Evolutionary conservation across 2,888 invertebrate species (phyloP).

Genomic region (Eupithecia pulchellata): DNA sequence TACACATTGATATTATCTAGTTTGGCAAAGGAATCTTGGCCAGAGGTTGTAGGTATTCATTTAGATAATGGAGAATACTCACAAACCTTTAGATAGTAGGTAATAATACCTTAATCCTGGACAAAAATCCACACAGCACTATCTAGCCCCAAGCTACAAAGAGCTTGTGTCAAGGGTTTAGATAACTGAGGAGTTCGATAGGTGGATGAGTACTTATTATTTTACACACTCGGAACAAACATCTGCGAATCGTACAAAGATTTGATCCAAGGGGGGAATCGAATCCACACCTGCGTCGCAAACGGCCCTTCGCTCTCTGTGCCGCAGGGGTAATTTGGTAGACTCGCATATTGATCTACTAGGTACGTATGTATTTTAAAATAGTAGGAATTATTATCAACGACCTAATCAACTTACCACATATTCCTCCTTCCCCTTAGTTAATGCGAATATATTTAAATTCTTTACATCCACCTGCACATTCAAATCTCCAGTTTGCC

Average conservation of each 20-base stretch:
- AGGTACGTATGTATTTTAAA: constrained; percentile 10
- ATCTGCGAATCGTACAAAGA: neutral
- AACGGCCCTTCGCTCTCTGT: neutral
- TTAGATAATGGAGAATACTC: too few relatives aligned
- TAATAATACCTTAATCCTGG: too few relatives aligned
- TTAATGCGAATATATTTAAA: constrained; percentile 89
- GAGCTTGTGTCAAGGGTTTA: neutral
- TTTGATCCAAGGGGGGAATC: too few relatives aligned
- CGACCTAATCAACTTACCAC: constrained; percentile 71
- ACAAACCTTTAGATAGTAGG: too few relatives aligned
- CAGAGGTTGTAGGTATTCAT: too few relatives aligned
- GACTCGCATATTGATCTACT: neutral
- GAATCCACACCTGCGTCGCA: too few relatives aligned
- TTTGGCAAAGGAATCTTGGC: too few relatives aligned
- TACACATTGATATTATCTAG: too few relatives aligned
- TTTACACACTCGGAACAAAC: neutral
- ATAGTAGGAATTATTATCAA: neutral
- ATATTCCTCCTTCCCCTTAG: constrained; percentile 87
- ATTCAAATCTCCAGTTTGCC: constrained; percentile 92
- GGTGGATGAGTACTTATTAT: too few relatives aligned
- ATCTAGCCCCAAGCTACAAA: neutral
- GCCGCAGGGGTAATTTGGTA: neutral
- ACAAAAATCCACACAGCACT: neutral
- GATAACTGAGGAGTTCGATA: too few relatives aligned
- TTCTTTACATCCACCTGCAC: constrained; percentile 92